Evolutionary conservation across 2,113 vertebrate genomes (phyloP).

Genomic region (Ammodytes dubius): DNA sequence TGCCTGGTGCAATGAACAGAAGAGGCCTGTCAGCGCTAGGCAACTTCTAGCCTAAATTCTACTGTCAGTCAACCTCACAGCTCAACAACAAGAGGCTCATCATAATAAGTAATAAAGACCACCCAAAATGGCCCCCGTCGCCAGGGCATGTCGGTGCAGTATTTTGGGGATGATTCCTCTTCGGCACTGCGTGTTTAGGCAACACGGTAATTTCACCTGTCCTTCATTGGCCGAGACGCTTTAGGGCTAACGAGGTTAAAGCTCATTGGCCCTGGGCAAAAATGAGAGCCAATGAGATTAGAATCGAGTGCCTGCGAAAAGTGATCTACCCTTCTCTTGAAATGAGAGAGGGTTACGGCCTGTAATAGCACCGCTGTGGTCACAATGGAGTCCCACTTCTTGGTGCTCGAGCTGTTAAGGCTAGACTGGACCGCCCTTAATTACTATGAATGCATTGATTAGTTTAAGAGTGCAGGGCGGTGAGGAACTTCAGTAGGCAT

Average conservation of each 20-base stretch:
- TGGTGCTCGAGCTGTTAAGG: conserved; percentile 68
- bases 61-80: conserved; percentile 64
- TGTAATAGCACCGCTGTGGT: conserved; percentile 82
- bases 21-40: conserved; percentile 59
- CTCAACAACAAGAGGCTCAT: conserved; percentile 46
- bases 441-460: conserved; percentile 79
- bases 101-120: conserved; percentile 5
- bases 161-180: conserved; percentile 71
- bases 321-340: conserved; percentile 83
- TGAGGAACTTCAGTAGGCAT: conserved; percentile 16
- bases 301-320: conserved; percentile 83
- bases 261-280: conserved; percentile 80
- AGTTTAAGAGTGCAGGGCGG: conserved; percentile 27
- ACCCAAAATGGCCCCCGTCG: conserved; percentile 50
- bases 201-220: conserved; percentile 77
- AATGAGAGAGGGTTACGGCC: conserved; percentile 80
- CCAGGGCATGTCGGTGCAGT: conserved; percentile 8
- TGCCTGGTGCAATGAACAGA: conserved; percentile 55
- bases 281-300: conserved; percentile 84
- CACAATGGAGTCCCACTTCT: conserved; percentile 79
- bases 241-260: conserved; percentile 82
- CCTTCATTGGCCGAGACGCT: conserved; percentile 76
- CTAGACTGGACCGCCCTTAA: conserved; percentile 71
- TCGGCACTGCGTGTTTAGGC: conserved; percentile 68
- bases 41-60: conserved; percentile 49